Evolutionary conservation across 1,140 invertebrate species (phyloP).

Genomic region (Mamestra configurata): DNA sequence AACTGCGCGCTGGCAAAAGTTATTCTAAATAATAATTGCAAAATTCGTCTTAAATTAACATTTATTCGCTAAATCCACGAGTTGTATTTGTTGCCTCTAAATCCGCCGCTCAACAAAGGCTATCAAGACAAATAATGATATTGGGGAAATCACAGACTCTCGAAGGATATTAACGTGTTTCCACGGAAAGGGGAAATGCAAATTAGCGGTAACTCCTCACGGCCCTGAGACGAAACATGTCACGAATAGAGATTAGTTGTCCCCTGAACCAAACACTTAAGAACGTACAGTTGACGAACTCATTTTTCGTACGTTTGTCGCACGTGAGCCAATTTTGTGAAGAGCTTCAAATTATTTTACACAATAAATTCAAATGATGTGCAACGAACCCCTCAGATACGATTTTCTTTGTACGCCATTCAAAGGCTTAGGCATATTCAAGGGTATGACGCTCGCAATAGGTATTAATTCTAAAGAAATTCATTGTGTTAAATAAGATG

Average conservation of each 20-base stretch:
- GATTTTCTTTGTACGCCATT: slow-evolving; percentile 17
- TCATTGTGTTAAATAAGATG: slow-evolving; percentile 41
- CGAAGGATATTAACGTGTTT: slow-evolving; percentile 69
- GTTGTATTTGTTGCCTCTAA: slow-evolving; percentile 1
- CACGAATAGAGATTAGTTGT: slow-evolving; percentile 55
- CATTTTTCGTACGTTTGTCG: slow-evolving; percentile 13
- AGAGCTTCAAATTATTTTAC: slow-evolving; percentile 2
- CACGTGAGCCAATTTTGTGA: neutral
- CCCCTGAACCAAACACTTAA: slow-evolving; percentile 28
- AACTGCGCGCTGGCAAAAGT: too few species aligned
- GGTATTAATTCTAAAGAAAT: neutral
- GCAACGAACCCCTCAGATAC: slow-evolving; percentile 3
- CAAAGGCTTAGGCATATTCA: neutral
- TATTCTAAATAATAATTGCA: neutral
- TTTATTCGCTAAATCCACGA: neutral
- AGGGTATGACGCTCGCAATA: neutral
- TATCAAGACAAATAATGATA: slow-evolving; percentile 65
- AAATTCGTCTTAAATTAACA: neutral
- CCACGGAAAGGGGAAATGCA: slow-evolving; percentile 63
- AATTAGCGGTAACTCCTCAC: slow-evolving; percentile 63
- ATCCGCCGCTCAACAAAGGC: slow-evolving; percentile 53
- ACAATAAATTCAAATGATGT: slow-evolving; percentile 31
- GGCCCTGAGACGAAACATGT: slow-evolving; percentile 52
- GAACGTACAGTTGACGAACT: neutral
- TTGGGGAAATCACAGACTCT: slow-evolving; percentile 62